Conservation (phyloP, 2,113 vertebrate genomes). For the Parus major region DNA sequence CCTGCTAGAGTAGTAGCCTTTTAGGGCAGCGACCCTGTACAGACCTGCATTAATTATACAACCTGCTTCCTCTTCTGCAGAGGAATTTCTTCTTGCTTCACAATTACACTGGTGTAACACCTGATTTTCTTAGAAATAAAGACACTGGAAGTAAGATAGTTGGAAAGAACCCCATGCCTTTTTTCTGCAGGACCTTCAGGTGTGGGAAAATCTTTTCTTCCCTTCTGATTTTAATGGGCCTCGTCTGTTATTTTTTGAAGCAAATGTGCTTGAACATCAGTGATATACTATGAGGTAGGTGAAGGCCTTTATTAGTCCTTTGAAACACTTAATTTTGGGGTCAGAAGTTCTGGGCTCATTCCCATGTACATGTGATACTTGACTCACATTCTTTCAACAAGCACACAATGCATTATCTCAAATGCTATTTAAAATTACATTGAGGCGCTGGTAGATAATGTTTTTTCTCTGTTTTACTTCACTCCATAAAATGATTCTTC, state of each 20-base stretch:
- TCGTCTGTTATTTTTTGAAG: background rate
- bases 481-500: background rate
- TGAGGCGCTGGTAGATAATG: background rate
- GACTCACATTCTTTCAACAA: background rate
- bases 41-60: rapidly evolving
- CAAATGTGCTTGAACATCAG: background rate
- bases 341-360: background rate
- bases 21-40: rapidly evolving
- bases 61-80: background rate
- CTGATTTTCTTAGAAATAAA: background rate
- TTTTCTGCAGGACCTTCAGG: background rate
- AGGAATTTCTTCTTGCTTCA: background rate
- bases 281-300: background rate
- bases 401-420: background rate
- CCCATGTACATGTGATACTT: background rate
- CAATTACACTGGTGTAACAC: background rate
- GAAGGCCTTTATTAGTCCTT: background rate
- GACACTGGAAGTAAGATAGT: background rate
- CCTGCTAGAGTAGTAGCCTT: background rate
- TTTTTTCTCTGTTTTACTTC: background rate
- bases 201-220: background rate
- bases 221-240: background rate
- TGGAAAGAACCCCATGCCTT: background rate
- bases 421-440: background rate
- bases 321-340: background rate